Base-by-base conservation (phyloP, 1,140 invertebrate genomes). In the Drosophila serrata region DNA sequence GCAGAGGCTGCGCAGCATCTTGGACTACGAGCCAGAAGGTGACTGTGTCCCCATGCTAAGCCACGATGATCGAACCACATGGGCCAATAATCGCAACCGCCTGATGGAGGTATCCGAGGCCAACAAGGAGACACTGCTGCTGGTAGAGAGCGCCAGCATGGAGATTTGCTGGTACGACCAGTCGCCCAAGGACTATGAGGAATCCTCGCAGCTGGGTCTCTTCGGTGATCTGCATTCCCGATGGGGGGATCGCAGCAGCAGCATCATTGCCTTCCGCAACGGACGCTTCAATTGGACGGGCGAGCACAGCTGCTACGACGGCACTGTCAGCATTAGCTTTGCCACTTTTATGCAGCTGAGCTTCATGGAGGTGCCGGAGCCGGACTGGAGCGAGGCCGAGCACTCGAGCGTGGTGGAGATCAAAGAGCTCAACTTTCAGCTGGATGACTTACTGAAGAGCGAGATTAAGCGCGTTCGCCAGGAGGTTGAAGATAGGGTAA, bases 71-170 rank as follows among this genome's bases (percentile, higher is more conserved):
- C 92, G 95, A 4, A 93, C 94, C 22, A 92, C 92, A 0, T 96
- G 96, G 96, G 95, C 95, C 17, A 93, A 93, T 79, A 93, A 93
- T 64, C 81, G 93, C n/a, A 90, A 94, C 49, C 94, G 92, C 67
- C 40, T 94, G 6, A 63, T 77, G 45, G 95, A 95, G 78, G 80
- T 93, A 9, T 94, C 92, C 13, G 94, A 94, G 4, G 91, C 94
- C 24, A 96, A 96, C 88, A 94, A 93, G 80, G 90, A 93, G 31
- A 95, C 93, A 6, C 90, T 96, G 4, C 93, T 94, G 70, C 92
- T 94, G 31, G 95, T 96, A 73, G 96, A 96, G 91, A 94, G 94
- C 85, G 94, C 95, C 61, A 93, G 94, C 46, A 95, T 96, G 88
- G 93, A 94, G 39, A 68, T 96, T 11, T 92, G 93, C 56, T 92